Evolutionary conservation across 1,140 invertebrate genomes (phyloP).

Genomic region (Lerema accius): DNA sequence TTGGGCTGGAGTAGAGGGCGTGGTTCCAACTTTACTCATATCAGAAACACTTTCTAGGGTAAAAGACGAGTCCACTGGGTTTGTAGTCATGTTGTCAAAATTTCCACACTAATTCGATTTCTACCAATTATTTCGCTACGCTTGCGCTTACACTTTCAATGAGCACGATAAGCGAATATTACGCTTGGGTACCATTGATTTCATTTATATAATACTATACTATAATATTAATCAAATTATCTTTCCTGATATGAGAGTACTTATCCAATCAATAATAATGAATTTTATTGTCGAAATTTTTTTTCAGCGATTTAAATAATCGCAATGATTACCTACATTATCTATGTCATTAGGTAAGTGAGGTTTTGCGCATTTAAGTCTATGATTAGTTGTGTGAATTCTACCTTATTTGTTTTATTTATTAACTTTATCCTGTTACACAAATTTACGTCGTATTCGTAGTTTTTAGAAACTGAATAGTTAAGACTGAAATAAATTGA

Average conservation of each 20-base stretch:
- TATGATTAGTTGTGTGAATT: too few species aligned
- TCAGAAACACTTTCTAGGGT: slow-evolving; percentile 4
- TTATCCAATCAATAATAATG: neutral
- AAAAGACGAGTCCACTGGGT: slow-evolving; percentile 3
- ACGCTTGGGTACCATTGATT: neutral
- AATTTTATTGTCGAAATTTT: too few species aligned
- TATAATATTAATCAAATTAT: slow-evolving; percentile 6
- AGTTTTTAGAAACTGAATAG: too few species aligned
- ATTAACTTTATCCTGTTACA: too few species aligned
- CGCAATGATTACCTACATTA: neutral
- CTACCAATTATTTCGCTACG: neutral
- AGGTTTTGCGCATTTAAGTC: too few species aligned
- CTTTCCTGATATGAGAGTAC: slow-evolving; percentile 8
- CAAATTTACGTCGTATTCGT: too few species aligned
- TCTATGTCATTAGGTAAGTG: neutral
- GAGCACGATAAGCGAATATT: neutral
- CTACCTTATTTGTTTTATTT: too few species aligned
- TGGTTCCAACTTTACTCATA: slow-evolving; percentile 16
- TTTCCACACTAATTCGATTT: neutral
- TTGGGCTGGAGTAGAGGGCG: slow-evolving; percentile 4
- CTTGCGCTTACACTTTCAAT: neutral
- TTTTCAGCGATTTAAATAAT: neutral
- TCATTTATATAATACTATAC: slow-evolving; percentile 20
- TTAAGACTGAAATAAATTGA: too few species aligned
- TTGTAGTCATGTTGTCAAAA: slow-evolving; percentile 5